Base-by-base conservation (phyloP, 1,140 invertebrate species). In the Aphaenogaster floridana region DNA sequence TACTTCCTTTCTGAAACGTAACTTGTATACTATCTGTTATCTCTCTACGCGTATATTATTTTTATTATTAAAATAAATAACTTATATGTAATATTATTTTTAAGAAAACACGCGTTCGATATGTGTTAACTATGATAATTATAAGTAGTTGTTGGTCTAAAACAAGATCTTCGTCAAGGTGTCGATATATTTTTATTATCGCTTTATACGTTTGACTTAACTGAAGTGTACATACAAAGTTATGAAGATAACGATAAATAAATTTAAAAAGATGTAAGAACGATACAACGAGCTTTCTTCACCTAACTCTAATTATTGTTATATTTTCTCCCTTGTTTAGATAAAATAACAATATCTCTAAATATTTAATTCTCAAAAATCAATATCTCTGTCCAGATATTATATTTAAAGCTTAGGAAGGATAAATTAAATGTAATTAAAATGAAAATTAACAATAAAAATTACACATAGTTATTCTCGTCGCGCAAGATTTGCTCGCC, bases 61-160 rank as follows among this genome's bases (percentile, higher is more conserved):
- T 34, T 71, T 71, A 72, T 52, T 52, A 72, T 72, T 50, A 52
- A 52, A 13, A 39, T 39, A 74, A 21, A 52, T 72, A 72, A 52
- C 5, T 71, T 71, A 48, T 48, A 8, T 48, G 28, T 4, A 48
- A 71, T 45, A 8, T 72, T 39, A 34, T 21, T 54, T 57, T 39
- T 36, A 54, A 76, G 7, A n/a, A 76, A 71, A 71, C 2, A 71
- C 6, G 45, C 13, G 6, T 17, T 50, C 11, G 52, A 76, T n/a
- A 39, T 57, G 1, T 39, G 6, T 57, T 57, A 59, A 42, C 21
- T 59, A 28, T 77, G 21, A 0, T 42, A 61, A n/a, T n/a, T 61
- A 42, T 76, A 39, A 42, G 34, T 57, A 74, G 8, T 59, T 61
- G 6, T 45, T 63, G 17, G 21, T 48, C 6, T 63, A 78, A 77